These are phyloP conservation scores for Hydrotaea cyrtoneurina DNA, from an alignment of 2,888 invertebrate species.

Conservation along the genomic window DNA sequence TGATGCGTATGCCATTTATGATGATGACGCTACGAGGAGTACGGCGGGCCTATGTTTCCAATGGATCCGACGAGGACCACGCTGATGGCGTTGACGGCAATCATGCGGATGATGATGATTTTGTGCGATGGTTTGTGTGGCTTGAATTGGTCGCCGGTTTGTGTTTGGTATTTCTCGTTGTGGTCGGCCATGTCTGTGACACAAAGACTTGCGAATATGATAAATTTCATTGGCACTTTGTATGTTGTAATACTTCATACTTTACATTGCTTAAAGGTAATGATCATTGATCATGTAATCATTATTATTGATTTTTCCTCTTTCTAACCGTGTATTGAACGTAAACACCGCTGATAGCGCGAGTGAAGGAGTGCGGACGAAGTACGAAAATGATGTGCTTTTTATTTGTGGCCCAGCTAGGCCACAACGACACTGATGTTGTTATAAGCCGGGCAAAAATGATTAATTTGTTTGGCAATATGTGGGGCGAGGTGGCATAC, in stretches of 20 bases:
- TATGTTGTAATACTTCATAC: conserved; percentile 66
- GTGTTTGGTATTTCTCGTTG: too few species aligned
- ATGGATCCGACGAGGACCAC: neutral
- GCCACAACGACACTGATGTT: too few species aligned
- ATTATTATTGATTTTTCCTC: conserved; percentile 50
- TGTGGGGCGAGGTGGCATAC: neutral
- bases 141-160: conserved; percentile 26
- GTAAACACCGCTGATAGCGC: neutral
- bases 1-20: conserved; percentile 59
- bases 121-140: conserved; percentile 20
- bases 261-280: conserved; percentile 64
- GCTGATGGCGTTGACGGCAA: conserved; percentile 3
- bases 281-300: conserved; percentile 64
- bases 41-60: neutral
- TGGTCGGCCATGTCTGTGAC: conserved; percentile 47
- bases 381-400: neutral
- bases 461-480: conserved; percentile 24
- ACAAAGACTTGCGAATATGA: conserved; percentile 65
- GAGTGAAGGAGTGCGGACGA: neutral
- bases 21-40: conserved; percentile 26
- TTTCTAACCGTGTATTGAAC: conserved; percentile 13
- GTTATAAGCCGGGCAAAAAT: neutral
- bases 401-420: too few species aligned
- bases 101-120: conserved; percentile 43
- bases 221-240: conserved; percentile 68